Evolutionary conservation across 35 echinoderm and acorn worm species (phyloP).

Genomic region (Apostichopus japonicus): DNA sequence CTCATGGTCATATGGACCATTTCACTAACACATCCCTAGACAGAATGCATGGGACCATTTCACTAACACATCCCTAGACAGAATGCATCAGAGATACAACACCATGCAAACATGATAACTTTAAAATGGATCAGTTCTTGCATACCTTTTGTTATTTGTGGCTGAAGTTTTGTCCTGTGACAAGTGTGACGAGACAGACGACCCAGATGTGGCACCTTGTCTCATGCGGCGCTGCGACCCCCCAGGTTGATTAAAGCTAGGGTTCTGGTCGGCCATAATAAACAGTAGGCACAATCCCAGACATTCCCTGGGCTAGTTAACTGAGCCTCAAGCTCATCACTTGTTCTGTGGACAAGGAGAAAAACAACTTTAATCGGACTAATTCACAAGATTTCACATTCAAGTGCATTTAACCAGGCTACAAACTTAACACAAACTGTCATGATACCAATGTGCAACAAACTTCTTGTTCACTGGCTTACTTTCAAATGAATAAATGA

Average conservation of each 20-base stretch:
- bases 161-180: slow-evolving; percentile 47
- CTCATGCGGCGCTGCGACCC: slow-evolving; percentile 92
- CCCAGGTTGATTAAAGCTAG: slow-evolving; percentile 98
- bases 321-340: slow-evolving; percentile 52
- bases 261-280: slow-evolving; percentile 99
- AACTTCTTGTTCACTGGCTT: no score
- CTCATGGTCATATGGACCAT: no score
- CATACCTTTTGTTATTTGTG: slow-evolving; percentile 32
- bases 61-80: no score
- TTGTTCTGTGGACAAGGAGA: neutral
- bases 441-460: no score
- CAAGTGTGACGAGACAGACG: slow-evolving; percentile 27
- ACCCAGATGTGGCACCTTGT: slow-evolving; percentile 72
- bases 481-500: no score
- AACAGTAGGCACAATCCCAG: slow-evolving; percentile 80
- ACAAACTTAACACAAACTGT: no score
- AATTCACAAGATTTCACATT: no score
- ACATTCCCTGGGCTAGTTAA: slow-evolving; percentile 84
- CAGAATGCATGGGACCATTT: no score
- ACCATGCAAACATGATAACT: no score
- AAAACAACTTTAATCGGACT: neutral
- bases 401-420: no score
- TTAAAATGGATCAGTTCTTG: neutral
- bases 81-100: no score
- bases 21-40: no score